phyloP scores from a whole-genome alignment of 2,888 invertebrate species.

The Melipona bicolor region DNA sequence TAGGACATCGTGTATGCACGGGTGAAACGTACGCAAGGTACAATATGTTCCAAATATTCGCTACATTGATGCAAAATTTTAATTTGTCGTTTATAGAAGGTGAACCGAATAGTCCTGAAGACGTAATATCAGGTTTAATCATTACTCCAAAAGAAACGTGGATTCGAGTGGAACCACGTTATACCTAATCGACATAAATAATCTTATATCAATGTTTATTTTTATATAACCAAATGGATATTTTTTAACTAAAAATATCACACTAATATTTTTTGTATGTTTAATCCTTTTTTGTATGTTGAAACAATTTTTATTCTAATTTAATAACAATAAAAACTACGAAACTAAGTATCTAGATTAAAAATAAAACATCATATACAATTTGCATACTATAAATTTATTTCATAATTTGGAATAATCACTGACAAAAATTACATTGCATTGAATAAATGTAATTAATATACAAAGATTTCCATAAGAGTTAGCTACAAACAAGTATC shows the following conservation, averaged over 20 bases:
- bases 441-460: constrained; percentile 33
- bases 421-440: constrained; percentile 50
- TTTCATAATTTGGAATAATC: constrained; percentile 51
- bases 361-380: not conserved
- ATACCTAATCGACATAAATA: not conserved
- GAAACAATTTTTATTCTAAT: not conserved
- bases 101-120: constrained; percentile 83
- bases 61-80: constrained; percentile 88
- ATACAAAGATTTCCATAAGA: constrained; percentile 27
- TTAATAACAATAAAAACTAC: not conserved
- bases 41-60: constrained; percentile 87
- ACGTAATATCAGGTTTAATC: constrained; percentile 85
- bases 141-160: constrained; percentile 87
- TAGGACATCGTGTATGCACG: constrained; percentile 89
- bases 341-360: not conserved
- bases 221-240: not conserved
- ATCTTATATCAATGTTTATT: not conserved
- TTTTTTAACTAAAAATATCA: not conserved
- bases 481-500: constrained; percentile 21
- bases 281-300: not conserved
- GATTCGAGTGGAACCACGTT: constrained; percentile 85
- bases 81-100: constrained; percentile 86
- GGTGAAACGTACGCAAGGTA: constrained; percentile 90
- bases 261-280: not conserved
- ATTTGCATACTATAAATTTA: constrained; percentile 57